A percentile compares a stretch with the other conserved stretches of the same genome.
These are phyloP conservation scores for Antigone vipio DNA, from an alignment of 2,113 vertebrate species.

Conservation along the genomic window DNA sequence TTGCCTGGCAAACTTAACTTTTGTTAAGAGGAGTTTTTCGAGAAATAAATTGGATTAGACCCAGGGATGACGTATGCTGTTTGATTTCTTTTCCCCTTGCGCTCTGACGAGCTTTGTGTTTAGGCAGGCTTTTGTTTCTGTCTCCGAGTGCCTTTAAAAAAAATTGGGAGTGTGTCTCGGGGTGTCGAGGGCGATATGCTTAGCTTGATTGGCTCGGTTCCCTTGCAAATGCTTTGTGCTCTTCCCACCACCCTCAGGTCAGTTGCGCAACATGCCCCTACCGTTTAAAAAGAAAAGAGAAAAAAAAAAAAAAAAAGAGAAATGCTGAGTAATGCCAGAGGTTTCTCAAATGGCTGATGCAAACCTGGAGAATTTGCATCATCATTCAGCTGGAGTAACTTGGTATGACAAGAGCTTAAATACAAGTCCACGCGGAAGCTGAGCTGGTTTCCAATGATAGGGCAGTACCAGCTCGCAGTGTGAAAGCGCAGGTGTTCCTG, in stretches of 20 bases:
- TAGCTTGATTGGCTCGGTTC: slow-evolving; percentile 34
- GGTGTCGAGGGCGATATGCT: slow-evolving; percentile 9
- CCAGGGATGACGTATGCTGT: slow-evolving; percentile 54
- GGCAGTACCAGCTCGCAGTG: slow-evolving; percentile 38
- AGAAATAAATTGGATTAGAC: slow-evolving; percentile 37
- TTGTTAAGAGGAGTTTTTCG: neutral
- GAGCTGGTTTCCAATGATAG: slow-evolving; percentile 71
- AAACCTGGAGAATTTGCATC: slow-evolving; percentile 87
- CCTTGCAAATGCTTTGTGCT: slow-evolving; percentile 69
- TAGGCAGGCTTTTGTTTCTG: slow-evolving; percentile 53
- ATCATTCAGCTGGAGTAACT: slow-evolving; percentile 78
- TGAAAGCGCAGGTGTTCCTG: slow-evolving; percentile 69
- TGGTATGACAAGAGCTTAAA: slow-evolving; percentile 79
- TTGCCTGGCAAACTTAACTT: neutral
- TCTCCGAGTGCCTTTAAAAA: slow-evolving; percentile 32
- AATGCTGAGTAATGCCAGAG: slow-evolving; percentile 79
- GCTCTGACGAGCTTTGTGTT: slow-evolving; percentile 36
- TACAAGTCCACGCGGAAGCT: slow-evolving; percentile 76
- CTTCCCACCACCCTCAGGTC: slow-evolving; percentile 50
- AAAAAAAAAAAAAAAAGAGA: neutral
- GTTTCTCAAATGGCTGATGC: slow-evolving; percentile 80
- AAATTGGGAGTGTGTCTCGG: slow-evolving; percentile 42
- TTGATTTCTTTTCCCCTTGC: slow-evolving; percentile 58
- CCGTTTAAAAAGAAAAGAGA: neutral
- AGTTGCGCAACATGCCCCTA: slow-evolving; percentile 69